Conservation (phyloP, 1,140 invertebrate species). For the Temnothorax nylanderi region DNA sequence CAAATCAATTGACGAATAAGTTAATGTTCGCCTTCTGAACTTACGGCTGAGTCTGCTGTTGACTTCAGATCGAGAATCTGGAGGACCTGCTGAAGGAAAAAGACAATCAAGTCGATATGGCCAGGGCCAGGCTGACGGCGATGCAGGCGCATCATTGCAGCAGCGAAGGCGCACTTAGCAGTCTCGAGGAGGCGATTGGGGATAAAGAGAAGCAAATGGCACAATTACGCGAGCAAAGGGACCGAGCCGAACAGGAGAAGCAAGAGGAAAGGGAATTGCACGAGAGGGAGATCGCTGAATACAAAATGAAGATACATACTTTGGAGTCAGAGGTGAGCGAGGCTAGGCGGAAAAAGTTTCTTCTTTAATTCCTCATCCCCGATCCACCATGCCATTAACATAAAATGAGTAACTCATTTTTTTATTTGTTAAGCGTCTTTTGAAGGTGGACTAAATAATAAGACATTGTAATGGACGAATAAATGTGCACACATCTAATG, state of each 20-base stretch:
- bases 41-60: constrained; percentile 42
- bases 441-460: not conserved
- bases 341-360: not conserved
- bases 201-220: constrained; percentile 99
- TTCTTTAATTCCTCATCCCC: not conserved
- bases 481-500: not conserved
- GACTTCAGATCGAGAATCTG: constrained; percentile 96
- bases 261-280: constrained; percentile 97
- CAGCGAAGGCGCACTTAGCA: constrained; percentile 95
- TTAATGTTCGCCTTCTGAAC: not conserved
- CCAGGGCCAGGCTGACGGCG: constrained; percentile 93
- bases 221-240: constrained; percentile 96
- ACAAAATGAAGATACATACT: constrained; percentile 97
- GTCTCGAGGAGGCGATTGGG: constrained; percentile 97
- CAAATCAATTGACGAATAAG: not conserved
- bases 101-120: constrained; percentile 98
- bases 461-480: not conserved
- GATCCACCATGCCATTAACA: not conserved
- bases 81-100: constrained; percentile 99
- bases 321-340: constrained; percentile 92
- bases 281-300: constrained; percentile 96
- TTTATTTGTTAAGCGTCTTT: not conserved
- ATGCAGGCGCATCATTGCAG: constrained; percentile 97
- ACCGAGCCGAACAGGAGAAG: constrained; percentile 98
- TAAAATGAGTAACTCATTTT: not conserved